Evolutionary conservation across 2,113 vertebrate genomes (phyloP).

Genomic region (Sus scrofa): T2T-Sscrofa CM000812.6:51807501-51808000

Average conservation of each 20-base stretch:
- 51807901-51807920: constrained; percentile 42
- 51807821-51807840: background rate
- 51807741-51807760: constrained; percentile 57
- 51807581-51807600: constrained; percentile 72
- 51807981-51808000: background rate
- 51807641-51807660: constrained; percentile 54
- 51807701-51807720: constrained; percentile 30
- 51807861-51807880: constrained; percentile 61
- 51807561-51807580: constrained; percentile 66
- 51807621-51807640: constrained; percentile 50
- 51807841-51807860: background rate
- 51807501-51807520: background rate
- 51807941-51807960: background rate
- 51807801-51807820: constrained; percentile 43
- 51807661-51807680: constrained; percentile 75
- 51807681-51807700: constrained; percentile 37
- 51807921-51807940: constrained; percentile 4
- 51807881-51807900: constrained; percentile 16
- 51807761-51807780: constrained; percentile 3
- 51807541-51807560: constrained; percentile 69
- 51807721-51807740: constrained; percentile 13
- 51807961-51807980: background rate
- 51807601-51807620: constrained; percentile 73
- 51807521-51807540: constrained; percentile 27
- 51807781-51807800: constrained; percentile 15